Evolutionary conservation across 2,113 vertebrate species (phyloP).

Genomic region (Dromaius novaehollandiae): DNA sequence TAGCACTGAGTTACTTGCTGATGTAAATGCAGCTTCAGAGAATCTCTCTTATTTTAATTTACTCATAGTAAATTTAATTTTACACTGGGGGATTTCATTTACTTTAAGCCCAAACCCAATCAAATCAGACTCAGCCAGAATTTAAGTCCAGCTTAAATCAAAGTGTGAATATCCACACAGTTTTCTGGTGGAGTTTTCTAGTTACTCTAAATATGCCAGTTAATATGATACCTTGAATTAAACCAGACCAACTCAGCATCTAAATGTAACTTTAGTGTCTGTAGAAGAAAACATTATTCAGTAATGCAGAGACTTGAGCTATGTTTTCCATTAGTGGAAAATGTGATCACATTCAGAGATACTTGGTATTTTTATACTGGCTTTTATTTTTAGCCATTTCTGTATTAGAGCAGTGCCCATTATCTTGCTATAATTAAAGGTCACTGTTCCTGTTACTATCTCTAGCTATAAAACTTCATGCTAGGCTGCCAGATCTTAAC

Average conservation of each 20-base stretch:
- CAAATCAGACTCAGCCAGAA: neutral
- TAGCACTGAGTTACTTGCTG: neutral
- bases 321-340: slow-evolving; percentile 66
- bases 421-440: slow-evolving; percentile 65
- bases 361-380: slow-evolving; percentile 39
- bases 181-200: neutral
- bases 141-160: neutral
- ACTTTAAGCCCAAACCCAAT: neutral
- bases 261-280: neutral
- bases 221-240: neutral
- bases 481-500: slow-evolving; percentile 11
- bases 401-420: slow-evolving; percentile 43
- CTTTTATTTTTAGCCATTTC: slow-evolving; percentile 62
- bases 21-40: neutral
- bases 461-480: slow-evolving; percentile 22
- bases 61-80: neutral
- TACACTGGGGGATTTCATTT: neutral
- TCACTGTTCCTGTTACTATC: slow-evolving; percentile 55
- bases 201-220: neutral
- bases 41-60: neutral
- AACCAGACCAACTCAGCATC: neutral
- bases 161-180: neutral
- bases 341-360: slow-evolving; percentile 51
- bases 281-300: slow-evolving; percentile 25
- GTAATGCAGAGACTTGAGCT: neutral